These are phyloP conservation scores for Dendrocincla tyrannina DNA, from an alignment of 2,797 vertebrate genomes.

Conservation along the genomic window DNA sequence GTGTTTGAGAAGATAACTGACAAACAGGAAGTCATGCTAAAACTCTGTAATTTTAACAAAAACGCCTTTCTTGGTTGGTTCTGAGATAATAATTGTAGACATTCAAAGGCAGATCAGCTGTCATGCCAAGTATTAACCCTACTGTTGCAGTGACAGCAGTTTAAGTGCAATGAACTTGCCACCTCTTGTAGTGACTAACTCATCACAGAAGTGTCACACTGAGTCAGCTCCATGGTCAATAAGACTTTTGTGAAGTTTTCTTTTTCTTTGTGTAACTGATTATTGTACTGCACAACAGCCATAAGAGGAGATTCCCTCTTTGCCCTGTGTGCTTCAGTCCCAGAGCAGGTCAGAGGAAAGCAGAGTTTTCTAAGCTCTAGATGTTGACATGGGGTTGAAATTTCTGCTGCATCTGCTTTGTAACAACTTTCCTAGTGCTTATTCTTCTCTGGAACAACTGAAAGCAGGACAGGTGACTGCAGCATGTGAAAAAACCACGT, in stretches of 20 bases:
- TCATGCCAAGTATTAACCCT: slow-evolving; percentile 4
- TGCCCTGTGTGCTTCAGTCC: not conserved
- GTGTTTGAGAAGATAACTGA: not conserved
- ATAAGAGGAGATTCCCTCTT: not conserved
- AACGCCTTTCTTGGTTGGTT: not conserved
- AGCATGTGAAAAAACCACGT: fast-evolving
- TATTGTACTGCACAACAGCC: not conserved
- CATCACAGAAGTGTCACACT: not conserved
- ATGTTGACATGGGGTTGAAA: not conserved
- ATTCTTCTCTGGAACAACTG: not conserved
- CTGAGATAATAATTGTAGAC: slow-evolving; percentile 26
- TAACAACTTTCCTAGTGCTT: not conserved
- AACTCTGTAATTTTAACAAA: slow-evolving; percentile 12
- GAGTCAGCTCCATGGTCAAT: not conserved
- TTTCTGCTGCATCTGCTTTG: not conserved
- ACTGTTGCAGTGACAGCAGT: slow-evolving; percentile 35
- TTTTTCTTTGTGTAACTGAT: not conserved
- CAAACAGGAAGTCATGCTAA: not conserved
- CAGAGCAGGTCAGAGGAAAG: not conserved
- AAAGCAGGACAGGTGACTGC: not conserved
- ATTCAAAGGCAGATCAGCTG: slow-evolving; percentile 22
- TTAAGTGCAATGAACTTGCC: not conserved
- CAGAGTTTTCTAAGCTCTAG: not conserved
- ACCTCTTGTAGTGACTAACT: slow-evolving; percentile 36
- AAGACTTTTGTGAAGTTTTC: not conserved